Evolutionary conservation across 2,113 vertebrate genomes (phyloP), one percentile per base, ranked within the genome.

Genomic region (Semnornis frantzii): DNA sequence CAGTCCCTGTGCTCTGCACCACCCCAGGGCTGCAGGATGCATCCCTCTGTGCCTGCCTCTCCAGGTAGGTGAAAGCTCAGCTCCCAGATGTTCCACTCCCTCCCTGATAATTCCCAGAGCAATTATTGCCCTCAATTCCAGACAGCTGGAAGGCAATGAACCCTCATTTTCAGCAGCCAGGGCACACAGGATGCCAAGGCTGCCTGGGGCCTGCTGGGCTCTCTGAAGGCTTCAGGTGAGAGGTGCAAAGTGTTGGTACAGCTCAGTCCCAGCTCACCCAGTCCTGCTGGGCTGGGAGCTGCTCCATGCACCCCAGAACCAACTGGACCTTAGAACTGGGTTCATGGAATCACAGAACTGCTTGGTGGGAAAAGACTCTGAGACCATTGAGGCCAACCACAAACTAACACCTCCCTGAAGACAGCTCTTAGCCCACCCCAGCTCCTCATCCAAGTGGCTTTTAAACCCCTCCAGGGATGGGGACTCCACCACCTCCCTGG

Each of bases 31-130:
- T 0, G 17, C 76, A 71, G 87, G 76, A 74, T 83, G 5, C 0
- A 0, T 34, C 82, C 65, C 31, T 55, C 72, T 6, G 12, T 17
- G 65, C 86, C 77, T 81, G 83, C 2, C 34, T 72, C 82, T 72
- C 89, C 89, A 89, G 88, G 86, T 82, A 63, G 80, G 83, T 62
- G 70, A 90, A 58, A 93, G 80, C 88, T 89, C 87, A 92, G 65
- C 54, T 62, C 81, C 48, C 85, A 78, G 77, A 86, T 84, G 69
- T 42, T 74, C 73, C 80, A 75, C 17, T 58, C 62, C 83, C 90
- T 95, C 80, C 85, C 80, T 84, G 50, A 50, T 78, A 74, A 93
- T 93, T 93, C 90, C 80, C 9, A 0, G 12, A 84, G 73, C 76
- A 94, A 93, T 92, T 76, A 95, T 75, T 77, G 17, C 74, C 59